Conservation (phyloP, 2,888 invertebrate species). For the Sturmia bella region DNA sequence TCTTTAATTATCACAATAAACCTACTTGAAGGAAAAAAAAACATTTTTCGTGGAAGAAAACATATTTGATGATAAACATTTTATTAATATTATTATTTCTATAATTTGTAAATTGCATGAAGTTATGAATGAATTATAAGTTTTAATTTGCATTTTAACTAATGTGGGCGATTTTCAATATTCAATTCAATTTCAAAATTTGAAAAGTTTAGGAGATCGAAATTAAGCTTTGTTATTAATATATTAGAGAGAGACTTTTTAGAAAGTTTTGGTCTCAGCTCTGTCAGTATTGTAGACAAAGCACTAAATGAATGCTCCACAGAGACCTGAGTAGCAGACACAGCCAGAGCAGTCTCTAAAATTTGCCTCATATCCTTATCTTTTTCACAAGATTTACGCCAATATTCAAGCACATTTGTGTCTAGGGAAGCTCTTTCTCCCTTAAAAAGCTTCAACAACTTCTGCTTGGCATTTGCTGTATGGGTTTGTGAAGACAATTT, state of each 20-base stretch:
- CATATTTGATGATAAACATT: no score
- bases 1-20: no score
- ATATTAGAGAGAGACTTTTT: conserved; percentile 2
- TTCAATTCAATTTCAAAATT: no score
- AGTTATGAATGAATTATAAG: no score
- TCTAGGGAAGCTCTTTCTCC: neutral
- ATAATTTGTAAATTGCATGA: no score
- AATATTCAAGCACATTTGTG: neutral
- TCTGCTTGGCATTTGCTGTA: neutral
- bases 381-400: neutral
- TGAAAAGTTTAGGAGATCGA: neutral
- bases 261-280: neutral
- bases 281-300: neutral
- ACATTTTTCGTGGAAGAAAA: no score
- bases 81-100: no score
- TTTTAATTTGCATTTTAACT: no score
- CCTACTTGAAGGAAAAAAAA: no score
- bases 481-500: neutral
- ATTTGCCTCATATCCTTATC: neutral
- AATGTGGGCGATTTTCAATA: no score
- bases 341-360: neutral
- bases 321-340: neutral
- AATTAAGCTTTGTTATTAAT: neutral
- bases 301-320: conserved; percentile 6
- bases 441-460: neutral